These are phyloP conservation scores for Nansenia antarctica DNA, from an alignment of 2,113 vertebrate genomes.

Conservation along the genomic window DNA sequence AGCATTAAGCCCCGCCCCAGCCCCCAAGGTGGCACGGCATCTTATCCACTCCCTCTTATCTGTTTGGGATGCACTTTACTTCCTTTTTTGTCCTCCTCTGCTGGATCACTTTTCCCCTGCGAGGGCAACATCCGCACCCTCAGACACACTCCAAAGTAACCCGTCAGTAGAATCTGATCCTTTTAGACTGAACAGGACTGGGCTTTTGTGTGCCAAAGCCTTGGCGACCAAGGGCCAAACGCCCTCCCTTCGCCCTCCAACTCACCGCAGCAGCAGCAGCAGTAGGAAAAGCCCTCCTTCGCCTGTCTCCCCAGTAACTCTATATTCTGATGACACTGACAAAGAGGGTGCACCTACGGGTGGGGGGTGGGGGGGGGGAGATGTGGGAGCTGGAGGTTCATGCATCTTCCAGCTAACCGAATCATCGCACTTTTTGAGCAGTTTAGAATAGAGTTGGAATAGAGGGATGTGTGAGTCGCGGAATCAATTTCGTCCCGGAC, in stretches of 20 bases:
- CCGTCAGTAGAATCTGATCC: slow-evolving; percentile 78
- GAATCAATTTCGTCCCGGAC: slow-evolving; percentile 37
- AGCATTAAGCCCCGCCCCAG: slow-evolving; percentile 21
- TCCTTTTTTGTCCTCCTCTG: slow-evolving; percentile 44
- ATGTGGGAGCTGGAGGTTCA: background rate
- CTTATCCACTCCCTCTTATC: slow-evolving; percentile 61
- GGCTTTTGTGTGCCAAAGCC: slow-evolving; percentile 65
- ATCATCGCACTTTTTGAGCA: slow-evolving; percentile 48
- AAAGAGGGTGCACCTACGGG: slow-evolving; percentile 59
- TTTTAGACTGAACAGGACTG: slow-evolving; percentile 53
- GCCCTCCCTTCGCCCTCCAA: slow-evolving; percentile 66
- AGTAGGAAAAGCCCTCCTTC: slow-evolving; percentile 59
- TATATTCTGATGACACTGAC: slow-evolving; percentile 69
- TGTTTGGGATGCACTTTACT: slow-evolving; percentile 64
- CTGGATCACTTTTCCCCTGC: slow-evolving; percentile 72
- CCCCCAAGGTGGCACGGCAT: slow-evolving; percentile 25
- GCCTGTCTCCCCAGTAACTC: slow-evolving; percentile 63
- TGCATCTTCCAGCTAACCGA: slow-evolving; percentile 22
- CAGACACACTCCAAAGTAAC: slow-evolving; percentile 59
- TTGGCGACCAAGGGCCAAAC: slow-evolving; percentile 48
- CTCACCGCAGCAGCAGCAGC: slow-evolving; percentile 51
- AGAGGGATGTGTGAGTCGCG: slow-evolving; percentile 6
- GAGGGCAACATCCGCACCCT: slow-evolving; percentile 59
- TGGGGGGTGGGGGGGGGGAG: slow-evolving; percentile 11
- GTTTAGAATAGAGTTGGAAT: slow-evolving; percentile 39